phyloP scores from a whole-genome alignment of 2,888 invertebrate species.

The Phalera bucephala region DNA sequence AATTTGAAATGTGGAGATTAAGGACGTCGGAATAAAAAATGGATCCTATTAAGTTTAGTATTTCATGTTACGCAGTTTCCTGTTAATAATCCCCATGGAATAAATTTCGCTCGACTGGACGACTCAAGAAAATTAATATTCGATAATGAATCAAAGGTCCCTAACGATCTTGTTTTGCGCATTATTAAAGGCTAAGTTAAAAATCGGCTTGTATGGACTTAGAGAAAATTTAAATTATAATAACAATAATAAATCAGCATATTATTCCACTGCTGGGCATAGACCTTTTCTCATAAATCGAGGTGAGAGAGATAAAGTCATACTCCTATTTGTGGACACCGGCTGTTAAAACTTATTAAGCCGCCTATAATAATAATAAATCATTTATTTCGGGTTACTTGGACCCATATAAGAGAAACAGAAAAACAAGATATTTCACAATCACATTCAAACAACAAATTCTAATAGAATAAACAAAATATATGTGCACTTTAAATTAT shows the following conservation, averaged over 20 bases:
- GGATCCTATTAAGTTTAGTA: conserved; percentile 9
- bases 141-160: conserved; percentile 33
- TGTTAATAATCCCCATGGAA: conserved; percentile 25
- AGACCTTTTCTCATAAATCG: not conserved
- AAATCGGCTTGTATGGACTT: no score
- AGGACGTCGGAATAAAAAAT: conserved; percentile 12
- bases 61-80: conserved; percentile 15
- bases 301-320: no score
- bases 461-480: no score
- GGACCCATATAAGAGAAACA: no score
- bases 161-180: conserved; percentile 22
- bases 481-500: no score
- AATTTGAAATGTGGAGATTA: not conserved
- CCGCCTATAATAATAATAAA: no score
- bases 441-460: no score
- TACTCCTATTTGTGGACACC: no score
- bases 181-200: conserved; percentile 35
- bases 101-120: conserved; percentile 27
- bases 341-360: no score
- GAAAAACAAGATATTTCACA: no score
- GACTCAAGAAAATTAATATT: conserved; percentile 33
- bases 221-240: conserved; percentile 16
- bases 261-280: not conserved
- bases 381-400: no score
- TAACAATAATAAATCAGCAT: not conserved